Percentiles rank a stretch among this genome's conserved stretches.
Evolutionary conservation across 2,888 invertebrate species (phyloP).

Genomic region (Hylaea fasciaria): DNA sequence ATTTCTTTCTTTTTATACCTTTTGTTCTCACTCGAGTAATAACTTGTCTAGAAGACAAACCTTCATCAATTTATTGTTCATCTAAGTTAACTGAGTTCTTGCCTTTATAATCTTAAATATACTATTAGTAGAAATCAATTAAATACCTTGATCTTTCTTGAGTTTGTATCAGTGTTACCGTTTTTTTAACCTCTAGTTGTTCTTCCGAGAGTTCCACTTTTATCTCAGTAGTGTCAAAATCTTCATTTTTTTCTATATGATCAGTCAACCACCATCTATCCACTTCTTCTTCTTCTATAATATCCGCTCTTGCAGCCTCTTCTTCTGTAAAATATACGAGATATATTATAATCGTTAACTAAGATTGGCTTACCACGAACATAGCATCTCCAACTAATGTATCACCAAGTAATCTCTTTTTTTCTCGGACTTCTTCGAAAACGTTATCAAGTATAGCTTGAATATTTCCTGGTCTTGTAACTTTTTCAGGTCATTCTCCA

Average conservation of each 20-base stretch:
- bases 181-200: constrained; percentile 46
- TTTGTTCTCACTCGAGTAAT: constrained; percentile 37
- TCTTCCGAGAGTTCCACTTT: constrained; percentile 55
- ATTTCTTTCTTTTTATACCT: constrained; percentile 53
- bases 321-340: constrained; percentile 17
- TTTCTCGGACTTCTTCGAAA: constrained; percentile 48
- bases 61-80: not conserved
- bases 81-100: not conserved
- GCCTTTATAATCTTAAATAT: not conserved
- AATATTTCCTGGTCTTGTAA: constrained; percentile 49
- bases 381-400: too few relatives aligned
- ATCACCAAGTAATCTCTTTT: constrained; percentile 38
- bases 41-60: constrained; percentile 54
- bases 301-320: constrained; percentile 1
- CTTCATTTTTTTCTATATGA: constrained; percentile 20
- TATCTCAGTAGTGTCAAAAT: constrained; percentile 25
- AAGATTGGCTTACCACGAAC: too few relatives aligned
- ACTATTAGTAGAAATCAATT: not conserved
- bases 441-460: constrained; percentile 48
- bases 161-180: constrained; percentile 61
- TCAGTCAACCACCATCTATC: constrained; percentile 56
- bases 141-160: constrained; percentile 67
- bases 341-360: not conserved
- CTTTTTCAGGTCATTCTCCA: constrained; percentile 45
- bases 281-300: constrained; percentile 12